Percentiles rank a stretch among this genome's conserved stretches.
Conservation (phyloP, 2,888 invertebrate genomes). For the Dasypolia templi region DNA sequence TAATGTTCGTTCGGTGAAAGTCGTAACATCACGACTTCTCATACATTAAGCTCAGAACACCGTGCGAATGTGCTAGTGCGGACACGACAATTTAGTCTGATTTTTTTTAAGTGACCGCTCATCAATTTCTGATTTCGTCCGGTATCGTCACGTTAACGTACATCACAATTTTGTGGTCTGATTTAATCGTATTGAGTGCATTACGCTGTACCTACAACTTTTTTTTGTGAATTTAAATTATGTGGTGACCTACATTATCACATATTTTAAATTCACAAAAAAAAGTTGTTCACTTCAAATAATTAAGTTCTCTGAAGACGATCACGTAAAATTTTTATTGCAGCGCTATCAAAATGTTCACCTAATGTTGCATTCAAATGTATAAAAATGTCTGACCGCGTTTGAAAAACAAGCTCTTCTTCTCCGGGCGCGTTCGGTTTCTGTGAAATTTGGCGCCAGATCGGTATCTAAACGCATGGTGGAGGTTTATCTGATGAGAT, state of each 20-base stretch:
- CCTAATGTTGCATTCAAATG: slow-evolving; percentile 35
- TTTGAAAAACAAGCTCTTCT: slow-evolving; percentile 71
- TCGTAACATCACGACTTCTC: slow-evolving; percentile 86
- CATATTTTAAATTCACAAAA: too few species aligned
- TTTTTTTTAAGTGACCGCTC: slow-evolving; percentile 79
- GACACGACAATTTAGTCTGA: slow-evolving; percentile 76
- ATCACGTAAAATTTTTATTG: slow-evolving; percentile 26
- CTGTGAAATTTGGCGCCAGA: slow-evolving; percentile 89
- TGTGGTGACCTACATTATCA: too few species aligned
- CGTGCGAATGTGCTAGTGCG: slow-evolving; percentile 85
- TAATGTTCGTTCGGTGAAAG: slow-evolving; percentile 88
- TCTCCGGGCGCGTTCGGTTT: slow-evolving; percentile 74
- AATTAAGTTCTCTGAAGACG: slow-evolving; percentile 14
- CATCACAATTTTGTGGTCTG: slow-evolving; percentile 61
- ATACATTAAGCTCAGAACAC: slow-evolving; percentile 84
- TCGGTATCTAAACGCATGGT: slow-evolving; percentile 77
- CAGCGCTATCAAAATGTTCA: slow-evolving; percentile 16
- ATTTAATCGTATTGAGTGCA: slow-evolving; percentile 29
- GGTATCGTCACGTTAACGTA: slow-evolving; percentile 70
- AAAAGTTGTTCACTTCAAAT: slow-evolving; percentile 8
- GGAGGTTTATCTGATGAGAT: slow-evolving; percentile 82
- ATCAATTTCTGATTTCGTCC: slow-evolving; percentile 84
- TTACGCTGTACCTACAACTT: slow-evolving; percentile 24
- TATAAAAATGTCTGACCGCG: slow-evolving; percentile 51
- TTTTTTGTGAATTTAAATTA: slow-evolving; percentile 6